Percentiles rank a stretch among this genome's conserved stretches.
Conservation (phyloP, 2,113 vertebrate species). For the Anguilla rostrata region DNA sequence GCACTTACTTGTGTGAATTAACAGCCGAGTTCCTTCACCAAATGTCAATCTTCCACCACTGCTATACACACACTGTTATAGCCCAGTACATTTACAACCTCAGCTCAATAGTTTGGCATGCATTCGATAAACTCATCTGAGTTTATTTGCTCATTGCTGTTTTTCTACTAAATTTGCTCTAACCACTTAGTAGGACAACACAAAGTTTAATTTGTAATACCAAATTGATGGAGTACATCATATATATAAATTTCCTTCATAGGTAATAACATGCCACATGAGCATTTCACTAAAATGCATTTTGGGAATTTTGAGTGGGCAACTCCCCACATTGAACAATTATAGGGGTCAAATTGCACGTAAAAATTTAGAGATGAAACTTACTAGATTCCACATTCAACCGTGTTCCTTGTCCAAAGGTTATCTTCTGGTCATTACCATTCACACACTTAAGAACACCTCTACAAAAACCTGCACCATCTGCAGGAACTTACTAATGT, state of each 20-base stretch:
- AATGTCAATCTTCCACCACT: constrained; percentile 1
- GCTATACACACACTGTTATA: constrained; percentile 21
- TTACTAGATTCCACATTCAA: constrained; percentile 21
- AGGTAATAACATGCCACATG: no score
- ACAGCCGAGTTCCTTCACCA: background rate
- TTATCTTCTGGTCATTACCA: background rate
- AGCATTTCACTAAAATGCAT: no score
- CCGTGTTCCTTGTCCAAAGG: background rate
- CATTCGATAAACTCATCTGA: background rate
- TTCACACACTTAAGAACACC: background rate
- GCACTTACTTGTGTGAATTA: constrained; percentile 19
- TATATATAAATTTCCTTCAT: no score
- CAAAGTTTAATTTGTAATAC: no score
- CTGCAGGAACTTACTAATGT: background rate
- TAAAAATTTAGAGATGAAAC: background rate
- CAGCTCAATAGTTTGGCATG: background rate
- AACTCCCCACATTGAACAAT: no score
- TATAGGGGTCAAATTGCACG: no score
- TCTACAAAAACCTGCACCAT: constrained; percentile 26
- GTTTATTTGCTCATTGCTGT: background rate
- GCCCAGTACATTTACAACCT: background rate
- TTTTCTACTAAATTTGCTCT: background rate
- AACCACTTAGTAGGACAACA: no score
- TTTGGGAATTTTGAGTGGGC: no score
- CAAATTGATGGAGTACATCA: no score